phyloP scores from a whole-genome alignment of 2,113 vertebrate genomes.

The Malurus alboscapulatus region DNA sequence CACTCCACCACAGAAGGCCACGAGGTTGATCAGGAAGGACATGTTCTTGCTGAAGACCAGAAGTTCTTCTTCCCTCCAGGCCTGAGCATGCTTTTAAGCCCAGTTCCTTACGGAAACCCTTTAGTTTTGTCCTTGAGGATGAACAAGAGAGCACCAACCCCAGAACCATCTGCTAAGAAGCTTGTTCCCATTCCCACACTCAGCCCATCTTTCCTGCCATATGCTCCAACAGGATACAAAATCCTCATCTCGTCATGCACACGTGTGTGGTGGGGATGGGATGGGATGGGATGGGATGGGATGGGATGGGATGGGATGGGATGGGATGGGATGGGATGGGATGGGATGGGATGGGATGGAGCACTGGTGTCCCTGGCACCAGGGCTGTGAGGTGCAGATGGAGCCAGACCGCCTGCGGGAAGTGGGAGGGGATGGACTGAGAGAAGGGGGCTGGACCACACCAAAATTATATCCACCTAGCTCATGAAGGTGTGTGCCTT shows the following conservation, averaged over 20 bases:
- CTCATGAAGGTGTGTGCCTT: background rate
- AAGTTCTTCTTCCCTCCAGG: background rate
- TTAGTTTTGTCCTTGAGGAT: background rate
- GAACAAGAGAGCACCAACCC: background rate
- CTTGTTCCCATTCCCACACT: background rate
- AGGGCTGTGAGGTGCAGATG: rapidly evolving
- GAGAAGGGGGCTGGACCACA: background rate
- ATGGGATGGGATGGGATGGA: too few species aligned
- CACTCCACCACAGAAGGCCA: background rate
- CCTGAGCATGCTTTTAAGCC: background rate
- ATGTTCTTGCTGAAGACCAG: background rate
- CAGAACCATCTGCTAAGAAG: background rate
- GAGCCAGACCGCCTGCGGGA: background rate
- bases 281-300: background rate
- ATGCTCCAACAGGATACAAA: background rate
- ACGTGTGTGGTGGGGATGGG: rapidly evolving
- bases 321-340: too few species aligned
- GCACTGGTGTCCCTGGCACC: rapidly evolving
- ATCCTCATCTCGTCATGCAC: background rate
- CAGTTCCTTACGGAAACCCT: background rate
- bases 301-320: too few species aligned
- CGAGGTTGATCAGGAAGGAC: rapidly evolving
- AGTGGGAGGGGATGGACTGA: background rate
- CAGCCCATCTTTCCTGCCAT: rapidly evolving
- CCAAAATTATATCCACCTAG: background rate